Base-by-base conservation (phyloP, 2,888 invertebrate species). In the Polydrusus pterygomalis region DNA sequence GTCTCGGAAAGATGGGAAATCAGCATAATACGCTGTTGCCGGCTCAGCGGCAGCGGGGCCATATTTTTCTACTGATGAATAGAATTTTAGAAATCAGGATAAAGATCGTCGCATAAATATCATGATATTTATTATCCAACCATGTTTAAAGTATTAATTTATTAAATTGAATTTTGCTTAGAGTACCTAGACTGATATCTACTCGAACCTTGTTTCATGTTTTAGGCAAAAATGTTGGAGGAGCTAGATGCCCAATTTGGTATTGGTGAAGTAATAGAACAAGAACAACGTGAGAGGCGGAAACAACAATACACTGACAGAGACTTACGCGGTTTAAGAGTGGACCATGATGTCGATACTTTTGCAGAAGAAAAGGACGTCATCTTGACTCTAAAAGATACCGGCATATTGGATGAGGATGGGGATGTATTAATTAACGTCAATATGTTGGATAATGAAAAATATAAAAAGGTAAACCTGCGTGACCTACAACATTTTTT, bases 221-320 rank as follows among this genome's bases (percentile, higher is more conserved):
- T 83, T 8, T 85, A 95, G 96, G 98, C 97, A 20, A 97, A 96
- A 86, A 91, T 96, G 90, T 87, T 99, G 84, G 97, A 98, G 88
- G 97, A 98, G 88, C 91, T 99, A 90, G 99, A 99, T 88, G 95
- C 92, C 80, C 97, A 96, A 86, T 98, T 98, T 90, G 98, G 97
- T 38, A 93, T 97, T 77, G 91, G 93, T 13, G 94, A 93, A 82
- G 89, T 97, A 62, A 91, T 98, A n/a, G 94, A 95, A 79, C 92
- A 95, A 80, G 96, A 96, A 82, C 91, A 91, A 79, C 88, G 89
- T 64, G 89, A 88, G 76, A 90, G 91, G 64, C 89, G 91, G 30
- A 88, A 86, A 38, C 87, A 88, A 63, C 90, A 92, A 6, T 97
- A 97, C 87, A 89, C 91, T 0, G 91, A 92, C 62, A 90, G 89